Conservation (phyloP, 2,888 invertebrate genomes). For the Eutolmus rufibarbis region DNA sequence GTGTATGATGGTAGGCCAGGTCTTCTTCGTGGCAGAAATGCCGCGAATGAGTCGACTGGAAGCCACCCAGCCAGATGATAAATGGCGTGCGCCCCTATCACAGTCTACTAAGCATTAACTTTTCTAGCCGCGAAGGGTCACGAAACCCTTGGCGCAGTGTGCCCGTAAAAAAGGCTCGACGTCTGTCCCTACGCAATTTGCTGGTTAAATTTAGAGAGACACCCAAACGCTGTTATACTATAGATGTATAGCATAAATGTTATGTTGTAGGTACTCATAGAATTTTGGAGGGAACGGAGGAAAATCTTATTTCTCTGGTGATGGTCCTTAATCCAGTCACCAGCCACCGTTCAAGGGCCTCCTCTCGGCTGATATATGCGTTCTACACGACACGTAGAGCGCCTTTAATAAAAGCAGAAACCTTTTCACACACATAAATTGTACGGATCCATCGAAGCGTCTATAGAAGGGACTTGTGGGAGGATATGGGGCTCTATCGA, state of each 20-base stretch:
- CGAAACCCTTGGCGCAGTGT: background rate
- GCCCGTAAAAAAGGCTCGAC: background rate
- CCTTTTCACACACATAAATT: background rate
- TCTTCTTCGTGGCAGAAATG: background rate
- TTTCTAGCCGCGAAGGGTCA: background rate
- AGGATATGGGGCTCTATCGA: background rate
- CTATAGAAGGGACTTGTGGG: background rate
- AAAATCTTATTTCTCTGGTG: background rate
- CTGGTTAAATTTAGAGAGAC: background rate
- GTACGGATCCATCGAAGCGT: background rate
- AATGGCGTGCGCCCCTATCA: background rate
- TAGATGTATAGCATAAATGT: too few relatives aligned
- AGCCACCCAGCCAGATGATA: background rate
- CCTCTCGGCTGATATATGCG: background rate
- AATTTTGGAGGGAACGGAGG: background rate
- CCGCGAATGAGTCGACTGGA: background rate
- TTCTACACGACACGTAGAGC: background rate
- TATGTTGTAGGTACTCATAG: background rate
- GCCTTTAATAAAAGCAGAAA: background rate
- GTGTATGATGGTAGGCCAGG: background rate
- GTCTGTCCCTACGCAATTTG: background rate
- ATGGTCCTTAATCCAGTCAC: background rate
- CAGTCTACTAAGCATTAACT: conserved; percentile 10
- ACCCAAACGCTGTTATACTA: background rate
- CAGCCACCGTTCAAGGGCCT: background rate